Base-by-base conservation (phyloP, 2,113 vertebrate genomes). In the Nothoprocta pentlandii region DNA sequence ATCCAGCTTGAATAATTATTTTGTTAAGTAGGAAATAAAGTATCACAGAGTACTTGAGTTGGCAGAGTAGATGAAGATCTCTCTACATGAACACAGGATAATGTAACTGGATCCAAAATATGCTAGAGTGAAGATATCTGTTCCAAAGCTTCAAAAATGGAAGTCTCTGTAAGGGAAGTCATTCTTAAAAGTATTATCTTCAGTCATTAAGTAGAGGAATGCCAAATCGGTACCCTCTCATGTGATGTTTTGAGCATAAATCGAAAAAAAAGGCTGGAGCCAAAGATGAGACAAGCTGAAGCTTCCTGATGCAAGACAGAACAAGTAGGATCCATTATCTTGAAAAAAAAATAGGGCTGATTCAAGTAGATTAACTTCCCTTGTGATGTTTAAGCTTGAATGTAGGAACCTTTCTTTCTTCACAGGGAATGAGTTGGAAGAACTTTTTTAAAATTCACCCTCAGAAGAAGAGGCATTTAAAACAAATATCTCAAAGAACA, bases 221-320 rank as follows among this genome's bases (percentile, higher is more conserved):
- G 83, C 16, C 9, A 10, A 76, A 42, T 9, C 0, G 0, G 12
- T 30, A 21, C 5, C 13, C 63, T 11, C 21, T 81, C 5, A 0
- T 16, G 23, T 62, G 13, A 19, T 5, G 56, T 28, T 82, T 80
- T 41, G 73, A 54, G 12, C 26, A 63, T 9, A 41, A 61, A 2
- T 76, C 26, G 62, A 11, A 84, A 47, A 47, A 22, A 41, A 9
- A 1, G 91, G 47, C 3, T 3, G 25, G 86, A 75, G 3, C 17
- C 64, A 71, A 67, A 44, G 10, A 53, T 10, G 16, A 25, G 34
- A 53, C 16, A 53, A 53, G 36, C 28, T 53, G 17, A 70, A 70
- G 46, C 25, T 34, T 51, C 46, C 16, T 71, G 23, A 39, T 39
- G 51, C 12, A 63, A 63, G 34, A 39, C 7, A 39, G n/a, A 63